A percentile compares a stretch with the other conserved stretches of the same genome.
phyloP scores from a whole-genome alignment of 2,113 vertebrate species.

The Caranx ignobilis region DNA sequence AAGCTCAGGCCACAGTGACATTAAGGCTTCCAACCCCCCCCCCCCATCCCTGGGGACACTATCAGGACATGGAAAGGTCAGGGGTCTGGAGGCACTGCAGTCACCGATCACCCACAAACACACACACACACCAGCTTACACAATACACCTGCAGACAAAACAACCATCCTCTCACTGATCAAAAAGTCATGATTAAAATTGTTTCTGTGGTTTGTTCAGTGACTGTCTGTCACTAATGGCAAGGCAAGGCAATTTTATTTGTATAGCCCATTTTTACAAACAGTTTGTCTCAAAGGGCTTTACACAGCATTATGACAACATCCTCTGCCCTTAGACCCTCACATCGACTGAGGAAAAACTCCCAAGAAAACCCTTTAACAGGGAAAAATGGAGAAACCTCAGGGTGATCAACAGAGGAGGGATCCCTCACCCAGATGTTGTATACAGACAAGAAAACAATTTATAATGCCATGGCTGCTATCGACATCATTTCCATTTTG shows the following conservation, averaged over 20 bases:
- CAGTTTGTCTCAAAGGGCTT: too few relatives aligned
- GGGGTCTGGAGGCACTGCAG: conserved; percentile 66
- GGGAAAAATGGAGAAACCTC: too few relatives aligned
- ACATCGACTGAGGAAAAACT: too few relatives aligned
- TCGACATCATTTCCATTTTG: rapidly evolving
- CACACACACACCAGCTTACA: conserved; percentile 50
- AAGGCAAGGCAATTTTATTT: neutral
- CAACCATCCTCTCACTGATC: conserved; percentile 52
- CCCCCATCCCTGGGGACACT: conserved; percentile 70
- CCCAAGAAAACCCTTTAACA: too few relatives aligned
- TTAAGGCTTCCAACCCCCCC: conserved; percentile 49
- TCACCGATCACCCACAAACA: conserved; percentile 48
- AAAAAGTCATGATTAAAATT: conserved; percentile 32
- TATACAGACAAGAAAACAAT: too few relatives aligned
- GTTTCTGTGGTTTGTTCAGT: conserved; percentile 25
- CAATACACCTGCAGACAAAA: conserved; percentile 57
- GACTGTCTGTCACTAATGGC: neutral
- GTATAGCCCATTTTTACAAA: too few relatives aligned
- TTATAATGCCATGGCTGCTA: too few relatives aligned
- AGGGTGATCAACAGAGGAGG: too few relatives aligned
- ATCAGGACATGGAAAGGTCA: conserved; percentile 86
- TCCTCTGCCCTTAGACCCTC: too few relatives aligned
- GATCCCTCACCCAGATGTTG: too few relatives aligned
- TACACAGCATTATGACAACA: too few relatives aligned
- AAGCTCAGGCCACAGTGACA: conserved; percentile 43